Evolutionary conservation across 2,888 invertebrate genomes (phyloP), one percentile per base, ranked within the genome.

Genomic region (Melinaea menophilus): DNA sequence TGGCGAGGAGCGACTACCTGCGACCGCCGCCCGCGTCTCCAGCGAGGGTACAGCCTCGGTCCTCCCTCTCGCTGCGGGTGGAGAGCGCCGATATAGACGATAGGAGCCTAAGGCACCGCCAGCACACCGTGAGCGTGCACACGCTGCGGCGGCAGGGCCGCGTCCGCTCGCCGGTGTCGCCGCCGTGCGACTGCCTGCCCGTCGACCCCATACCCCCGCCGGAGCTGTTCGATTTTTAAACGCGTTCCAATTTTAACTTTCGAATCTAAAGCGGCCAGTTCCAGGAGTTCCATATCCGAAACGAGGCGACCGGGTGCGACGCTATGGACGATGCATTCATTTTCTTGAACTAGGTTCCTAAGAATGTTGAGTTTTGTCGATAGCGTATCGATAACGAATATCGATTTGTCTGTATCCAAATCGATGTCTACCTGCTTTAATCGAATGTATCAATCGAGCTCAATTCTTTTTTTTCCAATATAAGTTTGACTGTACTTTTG

Each of bases 181-280:
- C 69, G 13, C 67, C 66, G 34, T 85, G 82, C 77, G 84, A 81
- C 73, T 84, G 83, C 46, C 74, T 84, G n/a, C 86, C 85, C 22
- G 70, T 74, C 46, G 82, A 84, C 35, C 86, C 88, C 0, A 88
- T 89, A 62, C 89, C 90, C 63, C 90, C 90, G 62, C 90, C 90
- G 4, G 90, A 89, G 66, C 73, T 87, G 41, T 90, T 90, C 80
- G 86, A 90, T 68, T 88, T 88, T 67, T 88, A 70, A 78, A 22
- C 13, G 13, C 48, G 56, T 56, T 56, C 56, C n/a, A 35, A 11
- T 48, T 48, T 58, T 37, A 41, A 57, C 22, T 22, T 31, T 58
- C 46, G 12, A 13, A 57, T 11, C 35, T 9, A 5, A 34, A 33
- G 56, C n/a, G 51, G 56, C 41, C 13, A n/a, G 13, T 31, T 4